Evolutionary conservation across 2,797 vertebrate species (phyloP).

Genomic region (Oryzias sinensis): DNA sequence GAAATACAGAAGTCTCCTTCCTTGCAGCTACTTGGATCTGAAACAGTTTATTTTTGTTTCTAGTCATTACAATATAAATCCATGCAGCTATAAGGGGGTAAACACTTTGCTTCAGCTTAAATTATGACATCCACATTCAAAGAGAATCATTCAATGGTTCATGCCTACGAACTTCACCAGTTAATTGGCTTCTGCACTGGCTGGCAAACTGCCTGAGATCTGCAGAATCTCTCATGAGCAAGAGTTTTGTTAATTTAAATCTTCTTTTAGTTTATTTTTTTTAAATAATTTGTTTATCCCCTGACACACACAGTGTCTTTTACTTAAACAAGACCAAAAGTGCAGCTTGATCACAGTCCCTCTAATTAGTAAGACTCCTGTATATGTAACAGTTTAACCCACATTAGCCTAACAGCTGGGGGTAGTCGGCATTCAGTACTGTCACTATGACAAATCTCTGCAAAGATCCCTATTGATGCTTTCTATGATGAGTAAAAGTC

Average conservation of each 20-base stretch:
- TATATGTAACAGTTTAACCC: conserved; percentile 54
- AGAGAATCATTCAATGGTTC: neutral
- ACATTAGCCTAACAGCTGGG: conserved; percentile 46
- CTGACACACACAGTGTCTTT: conserved; percentile 9
- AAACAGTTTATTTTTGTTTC: too few relatives aligned
- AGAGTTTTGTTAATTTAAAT: conserved; percentile 41
- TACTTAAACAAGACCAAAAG: conserved; percentile 14
- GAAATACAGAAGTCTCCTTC: too few relatives aligned
- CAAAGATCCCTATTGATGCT: conserved; percentile 10
- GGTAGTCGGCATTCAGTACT: conserved; percentile 18
- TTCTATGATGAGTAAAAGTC: conserved; percentile 35
- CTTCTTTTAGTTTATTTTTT: too few relatives aligned
- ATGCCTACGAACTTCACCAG: neutral
- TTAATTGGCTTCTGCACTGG: neutral
- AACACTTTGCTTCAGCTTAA: too few relatives aligned
- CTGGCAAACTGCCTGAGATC: conserved; percentile 16
- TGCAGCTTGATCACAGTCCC: conserved; percentile 35
- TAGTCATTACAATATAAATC: too few relatives aligned
- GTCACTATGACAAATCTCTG: conserved; percentile 19
- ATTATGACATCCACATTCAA: neutral
- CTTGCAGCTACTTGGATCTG: too few relatives aligned
- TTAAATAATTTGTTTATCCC: neutral
- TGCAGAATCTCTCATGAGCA: conserved; percentile 23
- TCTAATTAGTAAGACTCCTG: conserved; percentile 37
- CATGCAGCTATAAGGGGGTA: too few relatives aligned